Evolutionary conservation across 2,113 vertebrate genomes (phyloP).

Genomic region (Mormoops blainvillei): DNA sequence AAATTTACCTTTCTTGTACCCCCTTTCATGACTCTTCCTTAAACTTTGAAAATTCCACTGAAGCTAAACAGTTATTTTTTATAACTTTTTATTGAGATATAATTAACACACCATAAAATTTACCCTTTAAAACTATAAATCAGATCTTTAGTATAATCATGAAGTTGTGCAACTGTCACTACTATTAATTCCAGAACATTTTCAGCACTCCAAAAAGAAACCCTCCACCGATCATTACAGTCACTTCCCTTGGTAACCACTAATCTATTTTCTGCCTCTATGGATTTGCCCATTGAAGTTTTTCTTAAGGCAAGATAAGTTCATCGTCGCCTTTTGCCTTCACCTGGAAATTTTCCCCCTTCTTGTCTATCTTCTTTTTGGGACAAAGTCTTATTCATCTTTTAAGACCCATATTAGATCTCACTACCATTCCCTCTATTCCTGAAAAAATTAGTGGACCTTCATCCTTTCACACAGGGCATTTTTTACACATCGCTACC

Average conservation of each 20-base stretch:
- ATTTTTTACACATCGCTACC: not conserved
- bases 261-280: not conserved
- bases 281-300: not conserved
- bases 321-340: not conserved
- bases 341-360: not conserved
- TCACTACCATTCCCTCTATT: not conserved
- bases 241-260: not conserved
- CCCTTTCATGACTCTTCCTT: not conserved
- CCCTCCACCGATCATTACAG: not conserved
- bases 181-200: not conserved
- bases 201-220: not conserved
- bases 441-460: not conserved
- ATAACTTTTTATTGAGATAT: not conserved
- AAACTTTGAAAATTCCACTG: not conserved
- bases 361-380: not conserved
- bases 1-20: not conserved
- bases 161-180: not conserved
- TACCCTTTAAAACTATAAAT: not conserved
- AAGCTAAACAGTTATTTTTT: not conserved
- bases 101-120: not conserved
- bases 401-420: not conserved
- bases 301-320: not conserved
- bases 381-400: not conserved
- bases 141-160: not conserved
- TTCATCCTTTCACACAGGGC: not conserved